Percentiles rank a stretch among this genome's conserved stretches.
phyloP scores from a whole-genome alignment of 2,797 vertebrate species.

The Nannoperca obscura region DNA sequence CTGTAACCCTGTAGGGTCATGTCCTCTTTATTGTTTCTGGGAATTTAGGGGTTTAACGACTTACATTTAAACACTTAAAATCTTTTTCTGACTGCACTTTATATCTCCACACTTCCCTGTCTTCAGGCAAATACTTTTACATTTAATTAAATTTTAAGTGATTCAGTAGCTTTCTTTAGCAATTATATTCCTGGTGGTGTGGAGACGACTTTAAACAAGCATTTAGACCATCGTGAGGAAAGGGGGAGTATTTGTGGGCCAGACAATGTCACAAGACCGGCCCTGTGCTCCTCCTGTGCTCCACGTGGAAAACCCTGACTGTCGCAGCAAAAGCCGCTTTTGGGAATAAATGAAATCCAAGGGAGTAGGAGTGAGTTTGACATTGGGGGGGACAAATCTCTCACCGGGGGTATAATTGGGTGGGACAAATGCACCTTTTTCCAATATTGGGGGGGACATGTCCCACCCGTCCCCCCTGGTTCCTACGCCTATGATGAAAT shows the following conservation, averaged over 20 bases:
- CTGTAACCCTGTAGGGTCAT: not conserved
- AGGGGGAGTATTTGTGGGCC: not conserved
- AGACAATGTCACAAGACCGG: not conserved
- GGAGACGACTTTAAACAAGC: constrained; percentile 17
- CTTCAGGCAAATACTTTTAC: constrained; percentile 41
- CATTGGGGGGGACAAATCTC: too few species aligned
- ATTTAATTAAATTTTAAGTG: constrained; percentile 32
- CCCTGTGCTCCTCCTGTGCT: not conserved
- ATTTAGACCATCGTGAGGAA: not conserved
- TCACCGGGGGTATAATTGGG: too few species aligned
- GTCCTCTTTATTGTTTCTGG: constrained; percentile 11
- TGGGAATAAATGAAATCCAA: not conserved
- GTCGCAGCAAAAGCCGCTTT: not conserved
- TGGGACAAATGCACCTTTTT: too few species aligned
- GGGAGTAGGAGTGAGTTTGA: too few species aligned
- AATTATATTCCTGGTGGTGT: constrained; percentile 20
- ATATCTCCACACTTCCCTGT: constrained; percentile 28
- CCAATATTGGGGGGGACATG: too few species aligned
- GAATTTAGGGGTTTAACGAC: constrained; percentile 16
- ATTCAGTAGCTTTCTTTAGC: constrained; percentile 13
- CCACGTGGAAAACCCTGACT: not conserved
- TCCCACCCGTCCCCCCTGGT: too few species aligned
- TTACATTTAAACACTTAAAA: constrained; percentile 20
- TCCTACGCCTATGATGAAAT: too few species aligned
- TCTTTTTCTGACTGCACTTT: constrained; percentile 19